Evolutionary conservation across 2,797 vertebrate genomes (phyloP).

Genomic region (Fringilla coelebs): DNA sequence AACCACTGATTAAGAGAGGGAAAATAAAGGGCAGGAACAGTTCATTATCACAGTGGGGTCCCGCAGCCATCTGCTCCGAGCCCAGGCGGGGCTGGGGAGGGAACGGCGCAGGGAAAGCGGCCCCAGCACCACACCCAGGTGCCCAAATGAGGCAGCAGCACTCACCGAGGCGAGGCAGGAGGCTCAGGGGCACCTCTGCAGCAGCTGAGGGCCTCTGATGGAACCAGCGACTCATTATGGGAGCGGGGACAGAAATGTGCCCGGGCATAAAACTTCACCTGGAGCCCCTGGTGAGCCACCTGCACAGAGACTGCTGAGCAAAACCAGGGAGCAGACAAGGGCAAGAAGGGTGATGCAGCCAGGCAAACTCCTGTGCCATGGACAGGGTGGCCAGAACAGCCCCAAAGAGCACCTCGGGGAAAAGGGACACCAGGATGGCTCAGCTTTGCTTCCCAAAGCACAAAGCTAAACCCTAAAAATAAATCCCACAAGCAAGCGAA

Average conservation of each 20-base stretch:
- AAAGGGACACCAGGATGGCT: not conserved
- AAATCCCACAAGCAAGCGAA: not conserved
- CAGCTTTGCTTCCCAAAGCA: not conserved
- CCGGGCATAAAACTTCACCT: not conserved
- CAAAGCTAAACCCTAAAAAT: not conserved
- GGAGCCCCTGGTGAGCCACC: not conserved
- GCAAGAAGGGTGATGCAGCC: fast-evolving
- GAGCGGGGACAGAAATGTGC: not conserved
- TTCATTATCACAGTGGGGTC: not conserved
- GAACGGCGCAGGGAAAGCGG: fast-evolving
- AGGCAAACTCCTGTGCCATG: fast-evolving
- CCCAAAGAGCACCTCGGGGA: not conserved
- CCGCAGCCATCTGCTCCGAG: not conserved
- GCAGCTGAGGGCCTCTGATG: fast-evolving
- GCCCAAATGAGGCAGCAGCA: not conserved
- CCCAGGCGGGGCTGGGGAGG: not conserved
- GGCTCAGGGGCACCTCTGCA: not conserved
- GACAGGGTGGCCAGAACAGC: not conserved
- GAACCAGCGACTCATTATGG: not conserved
- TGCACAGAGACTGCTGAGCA: fast-evolving
- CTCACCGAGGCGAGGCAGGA: not conserved
- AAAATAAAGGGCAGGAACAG: conserved; percentile 16
- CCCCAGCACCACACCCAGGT: fast-evolving
- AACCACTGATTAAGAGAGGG: not conserved
- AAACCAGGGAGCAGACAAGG: not conserved